Percentiles rank a stretch among this genome's conserved stretches.
These are phyloP conservation scores for Hycleus cichorii DNA, from an alignment of 1,140 invertebrate genomes.

Conservation along the genomic window DNA sequence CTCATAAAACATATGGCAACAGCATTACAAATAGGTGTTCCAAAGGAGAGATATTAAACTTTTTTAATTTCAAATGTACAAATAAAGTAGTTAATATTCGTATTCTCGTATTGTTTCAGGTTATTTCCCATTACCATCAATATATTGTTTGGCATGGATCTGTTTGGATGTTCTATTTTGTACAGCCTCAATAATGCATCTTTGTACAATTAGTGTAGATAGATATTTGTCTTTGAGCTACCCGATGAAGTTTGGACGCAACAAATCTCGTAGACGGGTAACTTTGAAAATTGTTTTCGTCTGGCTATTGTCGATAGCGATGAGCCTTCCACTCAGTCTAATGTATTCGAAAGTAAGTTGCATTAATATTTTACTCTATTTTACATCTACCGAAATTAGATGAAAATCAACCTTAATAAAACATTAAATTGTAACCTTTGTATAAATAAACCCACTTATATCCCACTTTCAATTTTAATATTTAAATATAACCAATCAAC, in stretches of 20 bases:
- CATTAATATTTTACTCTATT: not conserved
- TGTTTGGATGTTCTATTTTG: conserved; percentile 90
- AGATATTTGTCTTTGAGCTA: conserved; percentile 78
- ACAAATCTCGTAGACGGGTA: conserved; percentile 80
- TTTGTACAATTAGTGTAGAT: conserved; percentile 93
- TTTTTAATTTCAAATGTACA: too few species aligned
- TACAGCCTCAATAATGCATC: conserved; percentile 92
- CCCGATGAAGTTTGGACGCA: conserved; percentile 82
- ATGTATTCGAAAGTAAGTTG: conserved; percentile 74
- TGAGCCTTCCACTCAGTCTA: conserved; percentile 78
- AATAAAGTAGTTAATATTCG: too few species aligned
- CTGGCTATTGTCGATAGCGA: conserved; percentile 81
- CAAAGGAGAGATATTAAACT: too few species aligned
- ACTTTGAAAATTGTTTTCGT: conserved; percentile 84
- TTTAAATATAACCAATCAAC: not conserved
- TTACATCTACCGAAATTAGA: too few species aligned
- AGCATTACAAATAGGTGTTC: too few species aligned
- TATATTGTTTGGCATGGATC: conserved; percentile 81
- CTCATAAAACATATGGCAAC: too few species aligned
- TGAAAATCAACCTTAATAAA: not conserved
- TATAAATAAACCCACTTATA: not conserved
- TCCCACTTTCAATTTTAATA: not conserved
- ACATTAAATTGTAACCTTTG: not conserved
- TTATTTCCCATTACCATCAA: conserved; percentile 71
- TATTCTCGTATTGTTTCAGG: conserved; percentile 49